Base-by-base conservation (phyloP, 2,888 invertebrate species). In the Drosophila infuscata region DNA sequence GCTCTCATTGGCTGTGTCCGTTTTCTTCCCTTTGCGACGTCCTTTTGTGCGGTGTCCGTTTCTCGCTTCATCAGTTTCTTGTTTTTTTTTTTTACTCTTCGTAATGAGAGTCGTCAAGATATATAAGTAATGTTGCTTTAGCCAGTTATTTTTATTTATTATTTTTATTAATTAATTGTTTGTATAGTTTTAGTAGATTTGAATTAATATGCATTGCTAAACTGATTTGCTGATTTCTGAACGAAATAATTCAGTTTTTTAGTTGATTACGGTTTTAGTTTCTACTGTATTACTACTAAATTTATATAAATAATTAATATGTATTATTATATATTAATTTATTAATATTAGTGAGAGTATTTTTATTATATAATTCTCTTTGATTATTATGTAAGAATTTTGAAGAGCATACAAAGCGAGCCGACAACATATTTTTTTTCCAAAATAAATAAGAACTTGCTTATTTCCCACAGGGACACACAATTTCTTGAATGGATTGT, bases 1-100 rank as follows among this genome's bases (percentile, higher is more conserved):
- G 70, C 49, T 71, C 53, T 57, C 66, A 87, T 87, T 87, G 87
- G 87, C 68, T 70, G 65, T 32, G 38, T 62, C 48, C 30, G 25
- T 38, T 49, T 58, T 53, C 64, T 61, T 64, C 51, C 64, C 48
- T 63, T 52, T 35, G 36, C 32, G n/a, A 43, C 29, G 25, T 66
- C 49, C 77, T 76, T 61, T 33, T 36, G 51, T 33, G 48, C 20
- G 9, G 30, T 52, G 48, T 74, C 33, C 69, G 20, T 58, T 54
- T 48, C 62, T n/a, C 46, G 36, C 9, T 59, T 36, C 29, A 70
- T 60, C 69, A 52, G 72, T 57, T 77, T 65, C 59, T 15, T n/a
- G 53, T 9, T 15, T 6, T 35, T 56, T 11, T 11, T 29, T 12
- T 15, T 12, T 46, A 38, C 52, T 29, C 52, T 70, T 52, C 3